Percentiles rank a stretch among this genome's conserved stretches.
Evolutionary conservation across 2,888 invertebrate species (phyloP).

Genomic region (Drosophila cracens): DNA sequence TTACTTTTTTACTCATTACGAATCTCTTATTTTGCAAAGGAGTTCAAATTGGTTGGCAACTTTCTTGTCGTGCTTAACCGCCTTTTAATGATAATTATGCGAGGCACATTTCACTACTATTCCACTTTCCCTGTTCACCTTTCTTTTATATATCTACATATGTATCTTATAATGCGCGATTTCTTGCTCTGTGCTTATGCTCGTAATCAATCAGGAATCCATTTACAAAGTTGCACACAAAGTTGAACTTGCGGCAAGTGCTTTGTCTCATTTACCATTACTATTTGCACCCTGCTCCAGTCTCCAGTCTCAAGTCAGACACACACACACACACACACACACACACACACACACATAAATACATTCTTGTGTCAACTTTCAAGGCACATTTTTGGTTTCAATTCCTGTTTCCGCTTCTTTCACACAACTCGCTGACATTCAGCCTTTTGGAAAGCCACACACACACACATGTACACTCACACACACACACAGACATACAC

Average conservation of each 20-base stretch:
- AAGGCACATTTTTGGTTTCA: slow-evolving; percentile 41
- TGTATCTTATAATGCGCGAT: not conserved
- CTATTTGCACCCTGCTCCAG: not conserved
- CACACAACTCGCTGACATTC: slow-evolving; percentile 38
- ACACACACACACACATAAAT: not conserved
- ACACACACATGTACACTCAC: slow-evolving; percentile 24
- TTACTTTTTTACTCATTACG: slow-evolving; percentile 1
- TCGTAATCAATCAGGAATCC: slow-evolving; percentile 15
- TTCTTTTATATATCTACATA: too few species aligned
- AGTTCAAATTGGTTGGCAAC: slow-evolving; percentile 1
- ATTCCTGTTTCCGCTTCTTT: slow-evolving; percentile 7
- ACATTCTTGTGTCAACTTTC: slow-evolving; percentile 30
- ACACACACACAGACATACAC: slow-evolving; percentile 8
- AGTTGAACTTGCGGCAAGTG: slow-evolving; percentile 15
- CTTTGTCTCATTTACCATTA: slow-evolving; percentile 4
- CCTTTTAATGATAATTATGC: not conserved
- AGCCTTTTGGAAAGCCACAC: slow-evolving; percentile 46
- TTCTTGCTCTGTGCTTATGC: not conserved
- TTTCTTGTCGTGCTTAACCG: slow-evolving; percentile 1
- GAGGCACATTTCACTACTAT: not conserved
- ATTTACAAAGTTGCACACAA: slow-evolving; percentile 28
- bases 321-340: not conserved
- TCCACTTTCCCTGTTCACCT: not conserved
- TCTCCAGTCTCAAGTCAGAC: slow-evolving; percentile 2
- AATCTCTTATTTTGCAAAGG: not conserved